These are phyloP conservation scores for Trypoxylon attenuatum DNA, from an alignment of 2,888 invertebrate species.

Conservation along the genomic window DNA sequence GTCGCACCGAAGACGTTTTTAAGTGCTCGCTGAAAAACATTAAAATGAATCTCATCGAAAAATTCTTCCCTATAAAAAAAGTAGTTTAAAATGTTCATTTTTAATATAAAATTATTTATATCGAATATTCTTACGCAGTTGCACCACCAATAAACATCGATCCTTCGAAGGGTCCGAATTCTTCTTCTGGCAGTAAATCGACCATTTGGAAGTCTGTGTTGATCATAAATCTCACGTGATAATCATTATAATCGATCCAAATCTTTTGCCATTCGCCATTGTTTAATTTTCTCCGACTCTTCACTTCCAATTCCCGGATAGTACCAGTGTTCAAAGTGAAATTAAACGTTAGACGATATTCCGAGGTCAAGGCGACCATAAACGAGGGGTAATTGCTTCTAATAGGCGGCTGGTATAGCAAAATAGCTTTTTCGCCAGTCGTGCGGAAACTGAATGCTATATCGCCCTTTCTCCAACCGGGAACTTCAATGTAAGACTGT, in stretches of 20 bases:
- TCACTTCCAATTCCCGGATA: constrained; percentile 87
- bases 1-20: constrained; percentile 88
- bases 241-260: constrained; percentile 95
- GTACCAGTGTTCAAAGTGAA: constrained; percentile 91
- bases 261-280: constrained; percentile 97
- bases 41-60: constrained; percentile 2
- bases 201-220: constrained; percentile 93
- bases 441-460: constrained; percentile 95
- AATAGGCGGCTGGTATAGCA: constrained; percentile 93
- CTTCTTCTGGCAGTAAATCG: constrained; percentile 87
- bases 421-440: constrained; percentile 90
- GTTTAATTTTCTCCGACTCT: constrained; percentile 88
- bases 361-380: constrained; percentile 90
- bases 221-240: constrained; percentile 94
- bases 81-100: not conserved
- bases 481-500: constrained; percentile 93
- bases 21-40: constrained; percentile 81
- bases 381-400: constrained; percentile 92
- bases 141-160: constrained; percentile 96
- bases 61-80: too few species aligned
- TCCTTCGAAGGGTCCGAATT: constrained; percentile 94
- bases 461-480: constrained; percentile 94
- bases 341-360: constrained; percentile 91
- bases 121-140: constrained; percentile 83
- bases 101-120: not conserved